These are phyloP conservation scores for Drosophila ercepeae DNA, from an alignment of 1,140 invertebrate species.

Conservation along the genomic window DNA sequence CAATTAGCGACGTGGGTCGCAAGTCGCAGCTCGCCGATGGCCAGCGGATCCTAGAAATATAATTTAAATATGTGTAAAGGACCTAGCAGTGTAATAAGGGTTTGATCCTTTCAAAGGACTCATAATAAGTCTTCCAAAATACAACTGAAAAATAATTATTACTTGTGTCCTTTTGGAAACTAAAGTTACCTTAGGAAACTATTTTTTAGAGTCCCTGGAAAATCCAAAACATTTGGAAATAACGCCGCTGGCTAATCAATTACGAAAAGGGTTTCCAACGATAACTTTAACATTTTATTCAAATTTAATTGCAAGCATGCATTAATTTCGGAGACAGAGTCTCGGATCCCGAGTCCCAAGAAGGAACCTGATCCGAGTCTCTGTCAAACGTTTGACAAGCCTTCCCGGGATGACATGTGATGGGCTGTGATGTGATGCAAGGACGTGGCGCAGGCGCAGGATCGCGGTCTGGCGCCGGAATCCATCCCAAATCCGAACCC, in stretches of 20 bases:
- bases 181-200: no score
- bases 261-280: slow-evolving; percentile 30
- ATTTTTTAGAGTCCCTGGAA: neutral
- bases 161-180: no score
- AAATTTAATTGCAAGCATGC: slow-evolving; percentile 73
- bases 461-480: neutral
- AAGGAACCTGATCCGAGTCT: slow-evolving; percentile 47
- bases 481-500: slow-evolving; percentile 15
- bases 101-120: neutral
- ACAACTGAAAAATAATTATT: no score
- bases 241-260: slow-evolving; percentile 61
- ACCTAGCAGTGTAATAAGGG: neutral
- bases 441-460: neutral
- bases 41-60: neutral
- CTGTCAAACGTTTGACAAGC: slow-evolving; percentile 72
- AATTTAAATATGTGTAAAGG: neutral
- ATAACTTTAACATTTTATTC: slow-evolving; percentile 73
- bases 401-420: slow-evolving; percentile 16
- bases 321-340: slow-evolving; percentile 46
- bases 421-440: slow-evolving; percentile 15
- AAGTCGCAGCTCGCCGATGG: slow-evolving; percentile 11
- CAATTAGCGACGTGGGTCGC: slow-evolving; percentile 23
- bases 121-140: no score
- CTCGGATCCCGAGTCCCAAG: neutral
- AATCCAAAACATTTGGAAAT: slow-evolving; percentile 12